phyloP scores from a whole-genome alignment of 1,140 invertebrate genomes.

The Orius laevigatus region DNA sequence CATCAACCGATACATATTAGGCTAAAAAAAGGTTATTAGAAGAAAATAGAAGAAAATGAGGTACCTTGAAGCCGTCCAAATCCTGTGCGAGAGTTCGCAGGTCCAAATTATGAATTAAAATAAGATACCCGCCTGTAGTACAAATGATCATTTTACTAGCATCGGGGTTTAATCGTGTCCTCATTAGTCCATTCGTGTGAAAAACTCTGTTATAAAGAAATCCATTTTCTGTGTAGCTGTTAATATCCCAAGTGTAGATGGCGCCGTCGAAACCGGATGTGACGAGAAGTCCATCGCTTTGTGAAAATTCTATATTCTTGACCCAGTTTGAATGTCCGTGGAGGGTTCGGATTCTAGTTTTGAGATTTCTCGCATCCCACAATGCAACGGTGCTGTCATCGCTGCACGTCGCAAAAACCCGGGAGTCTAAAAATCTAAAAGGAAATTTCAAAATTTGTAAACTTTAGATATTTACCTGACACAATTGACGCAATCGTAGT shows the following conservation, averaged over 20 bases:
- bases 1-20: constrained; percentile 78
- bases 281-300: constrained; percentile 66
- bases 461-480: constrained; percentile 47
- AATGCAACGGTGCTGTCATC: constrained; percentile 83
- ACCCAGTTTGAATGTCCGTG: constrained; percentile 89
- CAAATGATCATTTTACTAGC: constrained; percentile 76
- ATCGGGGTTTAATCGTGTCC: constrained; percentile 70
- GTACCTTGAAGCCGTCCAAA: constrained; percentile 68
- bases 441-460: constrained; percentile 6
- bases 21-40: constrained; percentile 35
- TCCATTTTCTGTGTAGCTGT: constrained; percentile 59
- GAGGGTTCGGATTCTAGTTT: constrained; percentile 54
- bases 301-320: constrained; percentile 88
- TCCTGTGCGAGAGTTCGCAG: constrained; percentile 61
- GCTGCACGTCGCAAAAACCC: constrained; percentile 82
- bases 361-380: constrained; percentile 79
- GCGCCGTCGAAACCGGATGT: constrained; percentile 87
- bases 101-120: constrained; percentile 78
- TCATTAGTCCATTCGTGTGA: constrained; percentile 67
- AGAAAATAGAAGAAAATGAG: neutral
- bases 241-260: constrained; percentile 90
- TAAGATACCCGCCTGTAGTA: constrained; percentile 74
- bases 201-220: constrained; percentile 68
- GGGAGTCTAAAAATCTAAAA: constrained; percentile 67
- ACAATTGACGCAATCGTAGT: constrained; percentile 83